These are phyloP conservation scores for Labroides dimidiatus DNA, from an alignment of 2,797 vertebrate genomes.

Conservation along the genomic window DNA sequence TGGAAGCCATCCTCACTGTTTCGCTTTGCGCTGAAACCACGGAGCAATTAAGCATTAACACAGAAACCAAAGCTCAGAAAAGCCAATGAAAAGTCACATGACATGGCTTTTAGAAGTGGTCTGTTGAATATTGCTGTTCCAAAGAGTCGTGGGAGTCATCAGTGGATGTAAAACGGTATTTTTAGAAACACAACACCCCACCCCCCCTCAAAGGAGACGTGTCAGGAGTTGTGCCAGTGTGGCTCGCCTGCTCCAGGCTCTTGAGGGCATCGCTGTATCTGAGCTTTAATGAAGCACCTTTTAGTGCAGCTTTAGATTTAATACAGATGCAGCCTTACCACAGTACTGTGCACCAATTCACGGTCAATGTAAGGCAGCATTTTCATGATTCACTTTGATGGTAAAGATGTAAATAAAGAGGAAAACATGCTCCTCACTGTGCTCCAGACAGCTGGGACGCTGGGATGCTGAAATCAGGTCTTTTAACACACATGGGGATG, in stretches of 20 bases:
- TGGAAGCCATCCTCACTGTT: constrained; percentile 17
- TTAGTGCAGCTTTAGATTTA: not conserved
- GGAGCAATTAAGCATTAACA: constrained; percentile 28
- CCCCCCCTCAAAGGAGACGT: not conserved
- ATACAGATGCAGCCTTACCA: not conserved
- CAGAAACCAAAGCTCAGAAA: not conserved
- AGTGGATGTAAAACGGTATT: not conserved
- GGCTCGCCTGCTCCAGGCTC: not conserved
- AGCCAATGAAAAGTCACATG: not conserved
- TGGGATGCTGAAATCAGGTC: not conserved
- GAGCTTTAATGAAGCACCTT: not conserved
- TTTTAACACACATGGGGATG: not conserved
- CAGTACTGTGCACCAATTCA: not conserved
- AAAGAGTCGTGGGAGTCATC: not conserved
- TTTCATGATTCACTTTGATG: too few relatives aligned
- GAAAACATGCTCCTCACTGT: not conserved
- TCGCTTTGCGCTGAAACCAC: constrained; percentile 7
- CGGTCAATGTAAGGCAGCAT: not conserved
- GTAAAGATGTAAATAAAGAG: too few relatives aligned
- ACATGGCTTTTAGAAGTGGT: not conserved
- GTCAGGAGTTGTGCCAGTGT: constrained; percentile 2
- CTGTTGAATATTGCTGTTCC: not conserved
- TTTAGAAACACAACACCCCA: not conserved
- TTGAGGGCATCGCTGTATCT: not conserved
- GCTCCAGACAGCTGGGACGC: not conserved